phyloP scores from a whole-genome alignment of 2,888 invertebrate species.

The Agrochola macilenta region DNA sequence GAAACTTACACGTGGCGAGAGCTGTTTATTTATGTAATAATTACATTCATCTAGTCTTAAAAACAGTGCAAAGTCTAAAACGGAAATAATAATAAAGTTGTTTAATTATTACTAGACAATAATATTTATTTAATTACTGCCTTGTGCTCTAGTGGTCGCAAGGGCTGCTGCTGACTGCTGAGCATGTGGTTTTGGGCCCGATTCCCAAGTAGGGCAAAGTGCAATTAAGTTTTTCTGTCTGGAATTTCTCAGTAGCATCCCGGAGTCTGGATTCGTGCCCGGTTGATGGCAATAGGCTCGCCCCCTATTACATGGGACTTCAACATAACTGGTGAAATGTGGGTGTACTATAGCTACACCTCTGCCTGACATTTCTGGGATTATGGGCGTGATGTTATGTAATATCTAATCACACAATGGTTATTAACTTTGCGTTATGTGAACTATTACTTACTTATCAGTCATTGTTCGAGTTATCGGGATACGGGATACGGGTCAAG shows the following conservation, averaged over 20 bases:
- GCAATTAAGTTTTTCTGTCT: too few relatives aligned
- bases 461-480: conserved; percentile 25
- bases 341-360: too few relatives aligned
- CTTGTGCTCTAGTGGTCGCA: too few relatives aligned
- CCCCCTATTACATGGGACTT: too few relatives aligned
- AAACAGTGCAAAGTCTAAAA: conserved; percentile 10
- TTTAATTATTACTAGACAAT: not conserved
- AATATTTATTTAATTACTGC: too few relatives aligned
- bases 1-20: conserved; percentile 8
- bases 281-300: too few relatives aligned
- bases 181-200: too few relatives aligned
- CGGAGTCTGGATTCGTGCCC: too few relatives aligned
- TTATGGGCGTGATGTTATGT: not conserved
- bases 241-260: not conserved
- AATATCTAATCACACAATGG: not conserved
- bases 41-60: not conserved
- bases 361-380: not conserved
- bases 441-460: conserved; percentile 21
- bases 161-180: too few relatives aligned
- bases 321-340: too few relatives aligned
- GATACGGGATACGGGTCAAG: conserved; percentile 1
- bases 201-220: too few relatives aligned
- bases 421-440: not conserved
- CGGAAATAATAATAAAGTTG: not conserved
- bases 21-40: not conserved